Evolutionary conservation across 2,888 invertebrate species (phyloP), one percentile per base, ranked within the genome.

Genomic region (Mechanitis mazaeus): DNA sequence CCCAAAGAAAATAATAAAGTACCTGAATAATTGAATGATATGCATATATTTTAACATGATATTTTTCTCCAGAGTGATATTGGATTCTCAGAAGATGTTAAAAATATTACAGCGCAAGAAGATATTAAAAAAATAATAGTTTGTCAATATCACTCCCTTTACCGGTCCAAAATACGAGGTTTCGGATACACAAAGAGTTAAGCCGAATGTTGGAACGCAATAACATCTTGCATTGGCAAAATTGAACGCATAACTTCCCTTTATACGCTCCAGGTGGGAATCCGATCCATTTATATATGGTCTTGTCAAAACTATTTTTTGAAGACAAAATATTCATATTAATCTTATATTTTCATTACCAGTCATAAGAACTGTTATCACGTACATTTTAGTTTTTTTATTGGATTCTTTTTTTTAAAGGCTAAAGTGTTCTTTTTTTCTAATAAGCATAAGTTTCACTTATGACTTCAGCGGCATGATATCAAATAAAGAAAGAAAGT

Each of bases 231-330:
- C 57, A 59, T 59, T 58, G 55, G 59, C 76, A 69, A 81, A 79
- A 82, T 81, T 81, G 80, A 77, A 80, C 73, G 70, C 79, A 82
- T 82, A 81, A 82, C 75, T 80, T 77, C 74, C 77, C 73, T 77
- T 78, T 77, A 76, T 68, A 67, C 65, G 75, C 69, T 74, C 71
- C 80, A 80, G 80, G 77, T 79, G 78, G 75, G 69, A 71, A 64
- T 60, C 68, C 58, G 35, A 56, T 58, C 58, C 55, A 50, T 28
- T 7, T 31, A 31, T 50, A 42, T 42, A 42, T 42, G 11, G 50
- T 7, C 31, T 50, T 50, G 50, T 28, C 50, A 50, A 20, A 47
- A 47, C 47, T 20, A 20, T 35, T 35, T 47, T 47, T 47, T 0
- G 12, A 28, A n/a, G 20, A 47, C 6, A 47, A 47, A 47, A 6